These are phyloP conservation scores for Microctonus aethiopoides DNA, from an alignment of 2,888 invertebrate genomes.

Conservation along the genomic window DNA sequence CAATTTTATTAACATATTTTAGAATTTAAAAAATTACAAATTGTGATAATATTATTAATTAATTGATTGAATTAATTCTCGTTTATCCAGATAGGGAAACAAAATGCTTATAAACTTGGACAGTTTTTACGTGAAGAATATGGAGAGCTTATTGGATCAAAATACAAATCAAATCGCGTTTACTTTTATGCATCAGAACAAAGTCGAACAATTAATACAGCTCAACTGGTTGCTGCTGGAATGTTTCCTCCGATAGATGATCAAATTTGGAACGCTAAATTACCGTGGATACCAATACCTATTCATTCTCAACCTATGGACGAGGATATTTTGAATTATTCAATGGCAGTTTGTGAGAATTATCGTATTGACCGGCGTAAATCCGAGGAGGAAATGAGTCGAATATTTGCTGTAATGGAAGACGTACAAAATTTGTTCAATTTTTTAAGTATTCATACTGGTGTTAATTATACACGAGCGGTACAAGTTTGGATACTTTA, in stretches of 20 bases:
- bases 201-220: slow-evolving; percentile 24
- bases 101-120: slow-evolving; percentile 17
- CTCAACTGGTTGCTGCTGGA: slow-evolving; percentile 31
- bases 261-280: slow-evolving; percentile 30
- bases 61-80: no score
- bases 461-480: slow-evolving; percentile 17
- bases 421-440: not conserved
- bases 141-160: not conserved
- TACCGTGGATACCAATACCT: slow-evolving; percentile 29
- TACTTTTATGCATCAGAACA: slow-evolving; percentile 11
- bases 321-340: slow-evolving; percentile 20
- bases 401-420: not conserved
- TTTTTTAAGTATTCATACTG: slow-evolving; percentile 17
- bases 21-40: not conserved
- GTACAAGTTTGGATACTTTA: slow-evolving; percentile 19
- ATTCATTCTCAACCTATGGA: slow-evolving; percentile 4
- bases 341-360: slow-evolving; percentile 21
- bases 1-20: not conserved
- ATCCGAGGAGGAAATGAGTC: not conserved
- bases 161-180: slow-evolving; percentile 3
- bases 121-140: slow-evolving; percentile 14
- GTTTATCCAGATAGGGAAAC: slow-evolving; percentile 18
- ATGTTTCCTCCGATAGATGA: slow-evolving; percentile 18
- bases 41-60: not conserved
- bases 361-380: slow-evolving; percentile 11